Percentiles rank a stretch among this genome's conserved stretches.
Evolutionary conservation across 2,888 invertebrate species (phyloP).

Genomic region (Itoplectis maculator): DNA sequence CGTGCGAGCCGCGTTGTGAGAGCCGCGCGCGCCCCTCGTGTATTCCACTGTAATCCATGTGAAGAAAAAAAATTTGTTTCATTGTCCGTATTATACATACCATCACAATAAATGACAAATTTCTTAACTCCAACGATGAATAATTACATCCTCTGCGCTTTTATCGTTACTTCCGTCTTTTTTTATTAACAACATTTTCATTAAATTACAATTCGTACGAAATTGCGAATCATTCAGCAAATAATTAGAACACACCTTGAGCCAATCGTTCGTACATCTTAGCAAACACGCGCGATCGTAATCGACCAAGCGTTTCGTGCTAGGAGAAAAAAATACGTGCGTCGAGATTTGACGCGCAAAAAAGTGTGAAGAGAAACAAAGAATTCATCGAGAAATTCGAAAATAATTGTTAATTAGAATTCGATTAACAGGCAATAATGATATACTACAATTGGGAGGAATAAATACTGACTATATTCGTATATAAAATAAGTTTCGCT

Average conservation of each 20-base stretch:
- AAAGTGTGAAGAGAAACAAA: neutral
- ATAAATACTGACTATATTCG: constrained; percentile 64
- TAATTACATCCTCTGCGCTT: neutral
- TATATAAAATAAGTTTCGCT: constrained; percentile 65
- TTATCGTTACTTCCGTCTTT: constrained; percentile 12
- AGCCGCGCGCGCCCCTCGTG: constrained; percentile 11
- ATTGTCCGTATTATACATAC: constrained; percentile 61
- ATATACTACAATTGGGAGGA: constrained; percentile 32
- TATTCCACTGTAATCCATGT: constrained; percentile 62
- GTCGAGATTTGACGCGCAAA: neutral
- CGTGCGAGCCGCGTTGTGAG: constrained; percentile 8
- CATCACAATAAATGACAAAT: constrained; percentile 58
- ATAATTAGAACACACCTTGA: constrained; percentile 18
- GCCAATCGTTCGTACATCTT: neutral
- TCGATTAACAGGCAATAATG: constrained; percentile 12
- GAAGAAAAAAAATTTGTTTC: constrained; percentile 61
- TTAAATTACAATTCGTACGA: constrained; percentile 33
- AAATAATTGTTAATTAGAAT: neutral
- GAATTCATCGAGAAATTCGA: neutral
- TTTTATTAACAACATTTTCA: constrained; percentile 42
- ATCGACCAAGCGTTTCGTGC: neutral
- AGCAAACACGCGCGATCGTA: neutral
- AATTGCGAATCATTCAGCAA: constrained; percentile 32
- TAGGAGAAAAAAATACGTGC: neutral
- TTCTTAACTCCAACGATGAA: constrained; percentile 30